phyloP scores from a whole-genome alignment of 2,113 vertebrate genomes.

The Dicaeum eximium region DNA sequence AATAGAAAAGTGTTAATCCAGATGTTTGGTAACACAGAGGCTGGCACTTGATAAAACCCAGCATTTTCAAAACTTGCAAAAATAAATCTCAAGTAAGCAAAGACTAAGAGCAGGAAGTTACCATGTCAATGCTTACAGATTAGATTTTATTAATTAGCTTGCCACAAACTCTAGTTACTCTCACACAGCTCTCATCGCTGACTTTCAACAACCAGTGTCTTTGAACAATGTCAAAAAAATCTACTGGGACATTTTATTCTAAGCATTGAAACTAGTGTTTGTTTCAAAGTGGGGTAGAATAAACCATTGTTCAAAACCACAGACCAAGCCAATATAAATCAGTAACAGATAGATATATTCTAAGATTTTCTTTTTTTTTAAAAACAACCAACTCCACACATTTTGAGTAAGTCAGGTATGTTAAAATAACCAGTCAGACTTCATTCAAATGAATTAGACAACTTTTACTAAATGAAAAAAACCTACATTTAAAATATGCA shows the following conservation, averaged over 20 bases:
- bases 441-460: conserved; percentile 81
- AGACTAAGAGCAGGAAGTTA: not conserved
- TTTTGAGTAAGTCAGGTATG: not conserved
- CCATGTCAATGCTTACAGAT: not conserved
- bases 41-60: not conserved
- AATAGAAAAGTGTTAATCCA: not conserved
- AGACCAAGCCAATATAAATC: not conserved
- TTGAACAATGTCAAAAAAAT: not conserved
- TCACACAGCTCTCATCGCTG: not conserved
- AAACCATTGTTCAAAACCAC: not conserved
- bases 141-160: not conserved
- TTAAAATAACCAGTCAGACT: conserved; percentile 74
- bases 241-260: not conserved
- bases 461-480: conserved; percentile 84
- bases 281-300: not conserved
- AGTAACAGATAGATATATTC: not conserved
- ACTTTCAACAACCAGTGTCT: not conserved
- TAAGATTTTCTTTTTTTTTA: not conserved
- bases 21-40: not conserved
- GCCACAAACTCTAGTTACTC: not conserved
- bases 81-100: not conserved
- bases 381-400: not conserved
- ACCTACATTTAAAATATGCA: conserved; percentile 80
- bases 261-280: not conserved
- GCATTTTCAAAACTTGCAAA: not conserved